These are phyloP conservation scores for Ceyx melanurus DNA, from an alignment of 2,113 vertebrate species.

Conservation along the genomic window DNA sequence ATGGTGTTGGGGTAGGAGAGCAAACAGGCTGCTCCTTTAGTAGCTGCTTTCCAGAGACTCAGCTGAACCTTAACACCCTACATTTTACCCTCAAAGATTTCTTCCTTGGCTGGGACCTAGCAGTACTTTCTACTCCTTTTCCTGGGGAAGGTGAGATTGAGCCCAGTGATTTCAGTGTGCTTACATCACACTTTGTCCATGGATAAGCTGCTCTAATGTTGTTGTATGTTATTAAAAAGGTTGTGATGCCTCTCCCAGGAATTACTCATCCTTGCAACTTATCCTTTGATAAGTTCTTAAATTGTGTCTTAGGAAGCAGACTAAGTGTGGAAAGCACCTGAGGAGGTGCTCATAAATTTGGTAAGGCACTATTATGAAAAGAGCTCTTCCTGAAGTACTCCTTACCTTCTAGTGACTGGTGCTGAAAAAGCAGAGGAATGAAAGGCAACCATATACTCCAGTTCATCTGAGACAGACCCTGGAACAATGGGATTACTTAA, in stretches of 20 bases:
- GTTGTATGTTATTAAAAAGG: neutral
- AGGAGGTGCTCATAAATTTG: neutral
- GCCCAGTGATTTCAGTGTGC: neutral
- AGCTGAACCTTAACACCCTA: neutral
- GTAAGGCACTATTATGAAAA: neutral
- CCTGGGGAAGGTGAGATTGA: neutral
- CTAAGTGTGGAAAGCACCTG: neutral
- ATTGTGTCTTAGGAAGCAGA: neutral
- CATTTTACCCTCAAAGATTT: neutral
- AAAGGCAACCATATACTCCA: neutral
- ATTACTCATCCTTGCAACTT: neutral
- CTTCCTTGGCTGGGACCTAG: neutral
- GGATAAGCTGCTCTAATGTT: neutral
- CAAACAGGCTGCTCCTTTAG: neutral
- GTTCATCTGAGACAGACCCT: neutral
- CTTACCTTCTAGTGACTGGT: neutral
- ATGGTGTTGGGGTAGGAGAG: neutral
- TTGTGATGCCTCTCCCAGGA: neutral
- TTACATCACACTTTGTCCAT: neutral
- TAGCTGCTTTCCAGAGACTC: neutral
- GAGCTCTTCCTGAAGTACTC: neutral
- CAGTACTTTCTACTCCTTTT: neutral
- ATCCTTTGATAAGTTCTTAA: neutral
- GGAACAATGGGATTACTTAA: neutral
- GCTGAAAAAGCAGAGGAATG: neutral